Base-by-base conservation (phyloP, 2,113 vertebrate genomes). In the Melierax canorus region DNA sequence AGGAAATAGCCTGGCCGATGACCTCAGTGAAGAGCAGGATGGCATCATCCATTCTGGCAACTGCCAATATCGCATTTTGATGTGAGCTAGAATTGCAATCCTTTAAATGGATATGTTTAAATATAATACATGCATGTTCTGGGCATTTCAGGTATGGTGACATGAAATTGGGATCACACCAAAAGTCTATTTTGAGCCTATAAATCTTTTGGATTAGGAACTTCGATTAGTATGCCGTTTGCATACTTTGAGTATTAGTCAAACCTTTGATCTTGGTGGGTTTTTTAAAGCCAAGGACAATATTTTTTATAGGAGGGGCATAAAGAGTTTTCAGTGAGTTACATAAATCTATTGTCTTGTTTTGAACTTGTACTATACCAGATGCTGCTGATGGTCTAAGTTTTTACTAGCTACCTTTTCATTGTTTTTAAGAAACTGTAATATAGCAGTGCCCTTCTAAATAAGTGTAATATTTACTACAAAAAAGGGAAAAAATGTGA, bases 341-440 rank as follows among this genome's bases (percentile, higher is more conserved):
- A 78, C 43, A 64, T 53, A 86, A 71, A 68, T 75, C 27, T 72
- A 5, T 72, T 68, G 82, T 89, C 83, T 66, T 75, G 62, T 94
- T 92, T 85, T 90, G 92, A 89, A 73, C 88, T 85, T 91, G 80
- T 94, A 89, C 60, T 89, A 62, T 79, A 88, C 36, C 76, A 78
- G 53, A 94, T 79, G 74, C 91, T 89, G 86, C 77, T 94, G 88
- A 15, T 68, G 77, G 80, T 94, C 74, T 38, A 36, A 69, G 85
- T 92, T 97, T 96, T 94, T 97, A 95, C 77, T 85, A 50, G 79
- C 58, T 88, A 73, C 29, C n/a, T 97, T 95, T 97, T 63, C 92
- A 94, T 90, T 87, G 59, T 96, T 96, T 96, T 79, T 95, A 96
- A 94, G 63, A 86, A 92, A 83, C 26, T 95, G 90, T 94, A 95